These are phyloP conservation scores for Lagria hirta DNA, from an alignment of 2,888 invertebrate species.

Conservation along the genomic window DNA sequence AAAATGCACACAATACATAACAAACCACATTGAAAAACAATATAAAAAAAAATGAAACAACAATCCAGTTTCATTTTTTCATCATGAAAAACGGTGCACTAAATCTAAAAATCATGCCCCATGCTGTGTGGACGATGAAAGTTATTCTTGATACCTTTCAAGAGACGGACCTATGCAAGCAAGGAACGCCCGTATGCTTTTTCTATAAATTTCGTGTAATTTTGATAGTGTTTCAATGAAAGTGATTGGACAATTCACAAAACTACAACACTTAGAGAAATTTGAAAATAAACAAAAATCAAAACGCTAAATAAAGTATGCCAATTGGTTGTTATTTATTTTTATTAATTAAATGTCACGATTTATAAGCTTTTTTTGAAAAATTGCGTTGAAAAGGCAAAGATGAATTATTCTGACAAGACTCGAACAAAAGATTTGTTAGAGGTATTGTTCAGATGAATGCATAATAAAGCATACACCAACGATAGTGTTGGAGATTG, in stretches of 20 bases:
- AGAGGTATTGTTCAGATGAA: constrained; percentile 7
- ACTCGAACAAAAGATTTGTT: constrained; percentile 7
- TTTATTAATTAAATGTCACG: constrained; percentile 8
- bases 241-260: constrained; percentile 40
- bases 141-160: constrained; percentile 51
- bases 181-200: constrained; percentile 26
- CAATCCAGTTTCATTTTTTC: constrained; percentile 12
- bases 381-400: neutral
- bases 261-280: constrained; percentile 38
- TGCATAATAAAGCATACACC: constrained; percentile 4
- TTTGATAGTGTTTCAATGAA: constrained; percentile 29
- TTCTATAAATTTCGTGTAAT: constrained; percentile 31
- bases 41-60: too few species aligned
- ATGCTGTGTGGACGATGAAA: constrained; percentile 54
- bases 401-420: too few species aligned
- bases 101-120: constrained; percentile 46
- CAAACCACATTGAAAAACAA: too few species aligned
- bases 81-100: constrained; percentile 34
- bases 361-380: constrained; percentile 13
- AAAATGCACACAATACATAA: too few species aligned
- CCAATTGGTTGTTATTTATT: constrained; percentile 27
- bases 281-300: constrained; percentile 15
- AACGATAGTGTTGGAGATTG: neutral
- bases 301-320: constrained; percentile 29
- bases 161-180: constrained; percentile 25